Evolutionary conservation across 2,113 vertebrate genomes (phyloP).

Genomic region (Phaetusa simplex): DNA sequence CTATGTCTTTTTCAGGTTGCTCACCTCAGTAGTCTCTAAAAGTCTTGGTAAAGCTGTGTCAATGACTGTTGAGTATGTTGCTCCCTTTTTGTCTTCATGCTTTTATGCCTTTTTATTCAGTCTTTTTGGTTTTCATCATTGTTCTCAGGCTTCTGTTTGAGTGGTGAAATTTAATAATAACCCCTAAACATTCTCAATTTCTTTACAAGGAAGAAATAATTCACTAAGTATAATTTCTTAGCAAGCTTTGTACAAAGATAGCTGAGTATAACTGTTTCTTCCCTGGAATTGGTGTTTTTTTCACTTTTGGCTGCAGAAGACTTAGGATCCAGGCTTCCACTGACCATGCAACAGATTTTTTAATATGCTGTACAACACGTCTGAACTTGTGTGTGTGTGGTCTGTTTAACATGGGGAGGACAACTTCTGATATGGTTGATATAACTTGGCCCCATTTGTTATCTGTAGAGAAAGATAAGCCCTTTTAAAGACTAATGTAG

Average conservation of each 20-base stretch:
- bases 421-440: background rate
- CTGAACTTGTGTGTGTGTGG: background rate
- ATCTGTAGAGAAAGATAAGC: background rate
- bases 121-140: background rate
- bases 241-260: background rate
- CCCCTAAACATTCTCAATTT: background rate
- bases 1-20: background rate
- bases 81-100: background rate
- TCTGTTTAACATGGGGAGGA: background rate
- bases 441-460: background rate
- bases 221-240: background rate
- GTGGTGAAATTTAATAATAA: background rate
- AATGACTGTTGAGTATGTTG: background rate
- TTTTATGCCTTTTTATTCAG: background rate
- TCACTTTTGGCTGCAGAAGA: background rate
- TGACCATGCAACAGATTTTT: background rate
- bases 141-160: background rate
- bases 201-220: background rate
- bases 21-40: background rate
- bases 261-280: background rate
- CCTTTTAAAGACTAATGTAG: background rate
- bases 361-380: rapidly evolving
- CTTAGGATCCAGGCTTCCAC: background rate
- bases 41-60: background rate
- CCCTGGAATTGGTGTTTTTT: background rate